A percentile compares a stretch with the other conserved stretches of the same genome.
phyloP scores from a whole-genome alignment of 2,888 invertebrate genomes.

The Ptilodon capucinus region DNA sequence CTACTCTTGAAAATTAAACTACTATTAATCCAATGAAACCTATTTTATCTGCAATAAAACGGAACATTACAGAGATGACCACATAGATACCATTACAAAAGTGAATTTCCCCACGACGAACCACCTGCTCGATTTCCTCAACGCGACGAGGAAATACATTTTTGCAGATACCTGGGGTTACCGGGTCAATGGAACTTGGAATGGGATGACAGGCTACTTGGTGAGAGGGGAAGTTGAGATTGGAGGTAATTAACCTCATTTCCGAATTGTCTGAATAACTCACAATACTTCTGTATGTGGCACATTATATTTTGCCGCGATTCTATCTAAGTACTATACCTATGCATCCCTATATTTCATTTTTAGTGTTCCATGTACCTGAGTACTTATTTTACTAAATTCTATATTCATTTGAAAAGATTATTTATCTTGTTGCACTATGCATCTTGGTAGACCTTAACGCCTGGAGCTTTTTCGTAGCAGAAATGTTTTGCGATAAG shows the following conservation, averaged over 20 bases:
- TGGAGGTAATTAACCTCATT: conserved; percentile 69
- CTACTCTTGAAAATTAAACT: too few species aligned
- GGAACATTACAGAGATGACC: conserved; percentile 60
- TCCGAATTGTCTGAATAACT: too few species aligned
- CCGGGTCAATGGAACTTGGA: conserved; percentile 81
- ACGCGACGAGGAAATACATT: conserved; percentile 78
- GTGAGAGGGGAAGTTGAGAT: conserved; percentile 83
- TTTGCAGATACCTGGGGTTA: conserved; percentile 85
- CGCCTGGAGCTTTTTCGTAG: not conserved
- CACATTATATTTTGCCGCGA: not conserved
- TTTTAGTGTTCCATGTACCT: too few species aligned
- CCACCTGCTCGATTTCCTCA: conserved; percentile 81
- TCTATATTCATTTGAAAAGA: too few species aligned
- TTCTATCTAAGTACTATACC: too few species aligned
- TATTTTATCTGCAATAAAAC: not conserved
- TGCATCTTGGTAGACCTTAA: too few species aligned
- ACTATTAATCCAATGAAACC: not conserved
- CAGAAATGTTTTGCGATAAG: not conserved
- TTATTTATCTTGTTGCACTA: too few species aligned
- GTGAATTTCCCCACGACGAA: conserved; percentile 84
- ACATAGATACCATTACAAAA: conserved; percentile 85
- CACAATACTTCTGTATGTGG: too few species aligned
- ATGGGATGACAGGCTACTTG: conserved; percentile 85
- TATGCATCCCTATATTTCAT: too few species aligned
- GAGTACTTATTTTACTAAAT: too few species aligned